Base-by-base conservation (phyloP, 1,140 invertebrate species). In the Trissolcus basalis region DNA sequence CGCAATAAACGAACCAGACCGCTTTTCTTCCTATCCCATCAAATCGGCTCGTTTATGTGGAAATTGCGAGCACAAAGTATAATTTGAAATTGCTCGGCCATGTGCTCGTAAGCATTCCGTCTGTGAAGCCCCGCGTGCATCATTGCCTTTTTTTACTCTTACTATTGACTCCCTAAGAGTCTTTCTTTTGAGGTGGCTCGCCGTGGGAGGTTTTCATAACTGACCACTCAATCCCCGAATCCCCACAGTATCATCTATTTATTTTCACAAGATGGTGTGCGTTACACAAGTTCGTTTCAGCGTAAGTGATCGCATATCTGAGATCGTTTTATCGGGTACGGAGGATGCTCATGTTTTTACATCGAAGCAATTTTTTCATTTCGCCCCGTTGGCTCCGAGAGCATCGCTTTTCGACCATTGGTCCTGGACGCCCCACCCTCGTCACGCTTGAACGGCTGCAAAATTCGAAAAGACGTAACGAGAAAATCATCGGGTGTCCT, bases 361-460 rank as follows among this genome's bases (percentile, higher is more conserved):
- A 88, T 88, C 83, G 83, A 86, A 83, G 86, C 87, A 88, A 88
- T 88, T 88, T 88, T 87, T 87, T 85, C 83, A 86, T 88, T 80
- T 83, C 84, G 85, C 84, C 83, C 80, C 83, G 84, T 84, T 87
- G 82, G 80, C 70, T 79, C 67, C 60, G 55, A 77, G 82, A 84
- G 82, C 82, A 82, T 78, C 74, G 78, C 80, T 80, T 76, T 75
- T 65, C 81, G 67, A 75, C 78, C 71, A 73, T 78, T 68, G 63
- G 67, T 72, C 71, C 44, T 68, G 33, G 45, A 45, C 14, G 56
- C 39, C 27, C 36, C 55, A 13, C 15, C 16, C n/a, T 33, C 49
- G 54, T 61, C 56, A 73, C 68, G 56, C 61, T 70, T 58, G 59
- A 59, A 19, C 51, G 72, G 39, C 5, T 72, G 73, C 73, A 78